Base-by-base conservation (phyloP, 2,888 invertebrate species). In the Drosophila nr. medialis region DNA sequence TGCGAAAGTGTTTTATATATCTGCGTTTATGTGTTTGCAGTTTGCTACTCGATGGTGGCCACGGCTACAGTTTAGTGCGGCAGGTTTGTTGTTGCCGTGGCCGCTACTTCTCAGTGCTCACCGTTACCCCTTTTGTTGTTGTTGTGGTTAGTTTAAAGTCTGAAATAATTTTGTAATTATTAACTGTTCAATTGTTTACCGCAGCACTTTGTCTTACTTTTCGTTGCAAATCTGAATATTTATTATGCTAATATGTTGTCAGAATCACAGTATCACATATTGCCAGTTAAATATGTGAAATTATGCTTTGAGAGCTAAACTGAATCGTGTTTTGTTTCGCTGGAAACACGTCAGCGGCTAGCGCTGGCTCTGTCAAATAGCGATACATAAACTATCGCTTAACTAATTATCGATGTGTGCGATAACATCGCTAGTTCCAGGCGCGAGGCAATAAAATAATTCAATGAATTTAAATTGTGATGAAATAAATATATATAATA, bases 311-410 rank as follows among this genome's bases (percentile, higher is more conserved):
- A 49, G 74, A 40, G 38, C 40, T 34, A 72, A 66, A 66, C 61
- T 67, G 68, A 55, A 66, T 81, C 67, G 81, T 80, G 75, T 80
- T 73, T 77, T 77, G 64, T 71, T 42, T 81, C 65, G 61, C 69
- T 77, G 68, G 73, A 80, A 82, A 86, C 82, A 82, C 82, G 82
- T 82, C 82, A 82, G 81, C 87, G 62, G 77, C 70, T 71, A 45
- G 56, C 51, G 71, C 49, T 50, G 70, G 70, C 55, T 13, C 48
- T 61, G 71, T 60, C 54, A 70, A 50, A 42, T 10, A n/a, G 8
- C 69, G 45, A 58, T 68, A 53, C 10, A 29, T 34, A 2, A 54
- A 42, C 60, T 40, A 32, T 55, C 34, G 38, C 24, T 5, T 1
- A 15, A 5, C 0, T 27, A 11, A 0, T 1, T 68, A 69, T 69